Percentiles rank a stretch among this genome's conserved stretches.
These are phyloP conservation scores for Craterocephalus amniculus DNA, from an alignment of 2,797 vertebrate genomes.

Conservation along the genomic window DNA sequence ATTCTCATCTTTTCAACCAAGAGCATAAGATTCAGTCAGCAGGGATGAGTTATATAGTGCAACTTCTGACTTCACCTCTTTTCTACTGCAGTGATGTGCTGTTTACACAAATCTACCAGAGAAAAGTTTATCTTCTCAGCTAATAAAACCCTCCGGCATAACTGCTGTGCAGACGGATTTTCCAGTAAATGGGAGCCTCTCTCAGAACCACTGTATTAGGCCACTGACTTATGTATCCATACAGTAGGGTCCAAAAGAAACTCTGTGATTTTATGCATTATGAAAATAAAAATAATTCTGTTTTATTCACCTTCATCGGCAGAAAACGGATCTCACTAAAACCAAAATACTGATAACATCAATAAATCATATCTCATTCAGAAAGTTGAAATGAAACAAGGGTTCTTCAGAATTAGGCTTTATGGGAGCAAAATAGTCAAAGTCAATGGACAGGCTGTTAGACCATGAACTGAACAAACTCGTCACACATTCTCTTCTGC, in stretches of 20 bases:
- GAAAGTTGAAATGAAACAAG: not conserved
- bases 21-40: not conserved
- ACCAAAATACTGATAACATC: slow-evolving; percentile 6
- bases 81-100: not conserved
- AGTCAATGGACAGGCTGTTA: slow-evolving; percentile 26
- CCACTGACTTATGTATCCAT: not conserved
- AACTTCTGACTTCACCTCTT: no score
- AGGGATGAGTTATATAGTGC: not conserved
- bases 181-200: not conserved
- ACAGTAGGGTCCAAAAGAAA: not conserved
- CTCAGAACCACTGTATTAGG: not conserved
- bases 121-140: not conserved
- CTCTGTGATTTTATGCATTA: not conserved
- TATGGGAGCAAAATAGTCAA: slow-evolving; percentile 16
- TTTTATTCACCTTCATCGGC: not conserved
- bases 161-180: not conserved
- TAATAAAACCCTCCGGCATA: not conserved
- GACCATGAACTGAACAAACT: slow-evolving; percentile 13
- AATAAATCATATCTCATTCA: slow-evolving; percentile 12
- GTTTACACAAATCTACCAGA: not conserved
- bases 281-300: not conserved
- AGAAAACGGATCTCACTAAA: not conserved
- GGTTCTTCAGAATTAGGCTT: slow-evolving; percentile 1
- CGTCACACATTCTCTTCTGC: slow-evolving; percentile 28
- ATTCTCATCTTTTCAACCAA: not conserved